Evolutionary conservation across 2,113 vertebrate species (phyloP).

Genomic region (Anguilla japonica): DNA sequence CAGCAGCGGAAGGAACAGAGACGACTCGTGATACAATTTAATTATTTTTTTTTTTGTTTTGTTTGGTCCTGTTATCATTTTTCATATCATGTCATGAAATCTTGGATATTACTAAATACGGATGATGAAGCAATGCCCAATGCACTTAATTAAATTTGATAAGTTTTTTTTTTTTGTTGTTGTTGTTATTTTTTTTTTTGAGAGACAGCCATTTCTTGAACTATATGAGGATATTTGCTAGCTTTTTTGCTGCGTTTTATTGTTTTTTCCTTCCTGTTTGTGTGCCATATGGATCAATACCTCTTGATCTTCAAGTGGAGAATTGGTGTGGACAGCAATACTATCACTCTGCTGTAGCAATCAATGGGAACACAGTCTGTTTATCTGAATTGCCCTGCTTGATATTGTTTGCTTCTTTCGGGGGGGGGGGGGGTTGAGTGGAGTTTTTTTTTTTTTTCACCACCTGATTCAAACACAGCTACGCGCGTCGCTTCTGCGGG

Average conservation of each 20-base stretch:
- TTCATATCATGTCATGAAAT: background rate
- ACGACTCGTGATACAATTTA: background rate
- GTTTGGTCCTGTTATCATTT: background rate
- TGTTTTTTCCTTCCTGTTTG: background rate
- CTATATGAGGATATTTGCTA: background rate
- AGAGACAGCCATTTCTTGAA: background rate
- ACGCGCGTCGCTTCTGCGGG: background rate
- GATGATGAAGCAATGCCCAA: background rate
- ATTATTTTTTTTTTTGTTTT: background rate
- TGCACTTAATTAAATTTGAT: background rate
- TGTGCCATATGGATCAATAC: background rate
- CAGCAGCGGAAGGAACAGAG: background rate
- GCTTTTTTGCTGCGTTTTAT: background rate
- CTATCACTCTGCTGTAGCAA: background rate
- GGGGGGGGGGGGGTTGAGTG: background rate
- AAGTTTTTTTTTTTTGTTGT: background rate
- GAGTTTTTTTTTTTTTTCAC: background rate
- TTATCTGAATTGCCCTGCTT: constrained; percentile 8
- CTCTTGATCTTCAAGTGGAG: background rate
- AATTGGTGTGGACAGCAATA: constrained; percentile 8
- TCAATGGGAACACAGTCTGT: background rate
- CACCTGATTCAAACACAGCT: background rate
- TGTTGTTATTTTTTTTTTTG: background rate
- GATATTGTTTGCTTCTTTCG: background rate
- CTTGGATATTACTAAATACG: too few relatives aligned